Base-by-base conservation (phyloP, 2,888 invertebrate species). In the Caenorhabditis sp. region DNA sequence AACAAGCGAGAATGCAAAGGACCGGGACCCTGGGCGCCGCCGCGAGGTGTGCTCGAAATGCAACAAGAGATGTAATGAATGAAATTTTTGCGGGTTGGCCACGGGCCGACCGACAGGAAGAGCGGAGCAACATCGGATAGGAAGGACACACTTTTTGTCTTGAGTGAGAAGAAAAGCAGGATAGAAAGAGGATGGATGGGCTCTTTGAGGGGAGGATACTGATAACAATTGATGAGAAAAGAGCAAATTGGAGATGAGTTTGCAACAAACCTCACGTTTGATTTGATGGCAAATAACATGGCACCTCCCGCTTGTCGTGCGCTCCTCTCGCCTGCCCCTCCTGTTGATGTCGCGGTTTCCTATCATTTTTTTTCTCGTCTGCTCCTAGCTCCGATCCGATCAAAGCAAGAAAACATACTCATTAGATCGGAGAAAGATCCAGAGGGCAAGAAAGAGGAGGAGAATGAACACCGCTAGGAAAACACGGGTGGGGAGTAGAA, bases 201-300 rank as follows among this genome's bases (percentile, higher is more conserved):
- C 11, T 35, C 35, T 35, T 13, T 20, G 20, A 37, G 39, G 15
- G n/a, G 15, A 30, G 35, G 24, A 59, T 70, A 70, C 59, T 70
- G 70, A 70, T 70, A 70, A 70, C 70, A 70, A 70, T 70, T 70
- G 70, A 70, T 70, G 70, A 41, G 70, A 50, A 70, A 70, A 70
- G 70, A 70, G 70, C 70, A 70, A 70, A 70, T 70, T 70, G 70
- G 70, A 32, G 70, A 53, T 43, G 59, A 59, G 59, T 70, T 70
- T 70, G 70, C 70, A 70, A 70, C 70, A 59, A n/a, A 70, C 70
- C 70, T 59, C 70, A 53, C 59, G 52, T 59, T 66, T 59, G 70
- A 68, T 68, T 58, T 59, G 66, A 58, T 58, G 66, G 46, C 55
- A 59, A 59, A 68, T 68, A 68, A 52, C 68, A 68, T 56, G 17